A percentile compares a stretch with the other conserved stretches of the same genome.
These are phyloP conservation scores for Emydoidea blandingii DNA, from an alignment of 2,797 vertebrate species.

Conservation along the genomic window DNA sequence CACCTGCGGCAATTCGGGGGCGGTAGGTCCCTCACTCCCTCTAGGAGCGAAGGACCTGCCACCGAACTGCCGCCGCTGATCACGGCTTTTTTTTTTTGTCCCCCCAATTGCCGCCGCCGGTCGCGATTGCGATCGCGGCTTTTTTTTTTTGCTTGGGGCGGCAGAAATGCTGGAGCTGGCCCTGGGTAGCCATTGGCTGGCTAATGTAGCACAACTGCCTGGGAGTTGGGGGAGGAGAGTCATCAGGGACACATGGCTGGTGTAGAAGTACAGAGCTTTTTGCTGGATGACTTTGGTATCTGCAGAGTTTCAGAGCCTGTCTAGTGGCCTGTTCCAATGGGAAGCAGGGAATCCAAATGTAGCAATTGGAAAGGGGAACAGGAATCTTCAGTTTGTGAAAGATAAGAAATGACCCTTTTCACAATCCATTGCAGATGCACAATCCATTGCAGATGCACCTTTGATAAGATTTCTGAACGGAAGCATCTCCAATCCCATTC, in stretches of 20 bases:
- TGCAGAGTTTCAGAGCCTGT: neutral
- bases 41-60: too few relatives aligned
- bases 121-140: too few relatives aligned
- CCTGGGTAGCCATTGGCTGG: neutral
- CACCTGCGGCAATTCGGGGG: too few relatives aligned
- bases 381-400: neutral
- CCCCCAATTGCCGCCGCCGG: too few relatives aligned
- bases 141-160: too few relatives aligned
- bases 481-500: neutral
- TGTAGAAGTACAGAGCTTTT: neutral
- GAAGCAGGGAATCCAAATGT: neutral
- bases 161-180: too few relatives aligned
- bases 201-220: neutral
- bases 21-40: too few relatives aligned
- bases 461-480: neutral
- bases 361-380: neutral
- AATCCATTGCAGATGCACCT: neutral
- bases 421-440: neutral
- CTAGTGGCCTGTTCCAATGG: neutral
- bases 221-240: neutral
- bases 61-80: too few relatives aligned
- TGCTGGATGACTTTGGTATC: neutral
- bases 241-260: neutral
- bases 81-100: too few relatives aligned
- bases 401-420: neutral